Conservation (phyloP, 2,888 invertebrate species). For the Diogma glabrata region DNA sequence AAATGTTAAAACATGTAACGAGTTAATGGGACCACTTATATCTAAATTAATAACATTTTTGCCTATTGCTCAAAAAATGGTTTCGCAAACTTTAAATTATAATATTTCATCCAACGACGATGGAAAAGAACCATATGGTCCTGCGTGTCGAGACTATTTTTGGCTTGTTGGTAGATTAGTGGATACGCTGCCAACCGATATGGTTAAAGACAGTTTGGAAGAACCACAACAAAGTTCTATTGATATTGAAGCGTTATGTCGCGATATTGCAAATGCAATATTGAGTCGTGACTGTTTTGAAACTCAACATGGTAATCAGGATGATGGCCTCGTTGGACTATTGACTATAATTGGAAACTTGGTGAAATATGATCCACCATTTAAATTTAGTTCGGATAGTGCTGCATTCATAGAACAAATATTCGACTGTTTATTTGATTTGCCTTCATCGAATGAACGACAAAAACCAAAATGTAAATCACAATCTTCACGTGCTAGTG, state of each 20-base stretch:
- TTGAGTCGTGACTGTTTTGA: slow-evolving; percentile 71
- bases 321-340: slow-evolving; percentile 82
- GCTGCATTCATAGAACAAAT: slow-evolving; percentile 46
- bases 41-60: slow-evolving; percentile 71
- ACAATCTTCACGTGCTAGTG: slow-evolving; percentile 75
- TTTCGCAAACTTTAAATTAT: slow-evolving; percentile 42
- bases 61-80: slow-evolving; percentile 76
- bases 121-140: slow-evolving; percentile 90
- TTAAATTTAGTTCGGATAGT: slow-evolving; percentile 69
- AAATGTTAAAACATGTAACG: slow-evolving; percentile 41
- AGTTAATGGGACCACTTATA: slow-evolving; percentile 63
- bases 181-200: slow-evolving; percentile 71
- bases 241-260: slow-evolving; percentile 62
- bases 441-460: slow-evolving; percentile 74
- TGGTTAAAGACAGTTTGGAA: slow-evolving; percentile 52
- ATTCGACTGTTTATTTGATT: slow-evolving; percentile 79
- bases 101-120: slow-evolving; percentile 52
- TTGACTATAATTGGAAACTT: slow-evolving; percentile 77
- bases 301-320: slow-evolving; percentile 70
- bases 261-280: slow-evolving; percentile 62
- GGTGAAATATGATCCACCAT: slow-evolving; percentile 77
- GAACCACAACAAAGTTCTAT: slow-evolving; percentile 44
- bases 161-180: slow-evolving; percentile 83
- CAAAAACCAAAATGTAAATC: slow-evolving; percentile 91
- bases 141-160: slow-evolving; percentile 89